A percentile compares a stretch with the other conserved stretches of the same genome.
phyloP scores from a whole-genome alignment of 2,888 invertebrate species.

The Tachina grossa region DNA sequence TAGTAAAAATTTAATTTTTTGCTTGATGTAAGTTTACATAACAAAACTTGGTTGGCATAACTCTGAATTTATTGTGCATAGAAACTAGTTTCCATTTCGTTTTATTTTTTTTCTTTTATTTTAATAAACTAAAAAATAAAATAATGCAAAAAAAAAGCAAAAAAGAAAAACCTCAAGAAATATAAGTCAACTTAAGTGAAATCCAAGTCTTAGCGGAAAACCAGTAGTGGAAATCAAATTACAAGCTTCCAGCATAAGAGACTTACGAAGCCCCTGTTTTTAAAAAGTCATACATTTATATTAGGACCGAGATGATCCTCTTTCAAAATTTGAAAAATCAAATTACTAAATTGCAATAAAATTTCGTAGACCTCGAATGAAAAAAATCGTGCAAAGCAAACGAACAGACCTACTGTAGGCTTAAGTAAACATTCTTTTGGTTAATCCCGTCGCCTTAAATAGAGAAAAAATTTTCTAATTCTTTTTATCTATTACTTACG shows the following conservation, averaged over 20 bases:
- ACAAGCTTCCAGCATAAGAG: not conserved
- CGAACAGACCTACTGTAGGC: no score
- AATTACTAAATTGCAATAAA: no score
- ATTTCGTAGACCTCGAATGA: no score
- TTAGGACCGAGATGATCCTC: not conserved
- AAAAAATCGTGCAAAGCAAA: no score
- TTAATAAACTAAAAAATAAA: slow-evolving; percentile 4
- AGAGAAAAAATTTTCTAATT: no score
- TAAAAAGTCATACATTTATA: not conserved
- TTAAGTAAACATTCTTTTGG: no score
- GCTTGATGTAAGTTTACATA: slow-evolving; percentile 55
- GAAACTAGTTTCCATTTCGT: slow-evolving; percentile 61
- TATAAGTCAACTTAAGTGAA: slow-evolving; percentile 48
- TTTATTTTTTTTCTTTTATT: slow-evolving; percentile 22
- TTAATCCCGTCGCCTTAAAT: no score
- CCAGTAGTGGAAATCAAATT: not conserved
- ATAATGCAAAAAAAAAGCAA: not conserved
- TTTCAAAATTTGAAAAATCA: no score
- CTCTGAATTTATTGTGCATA: slow-evolving; percentile 65
- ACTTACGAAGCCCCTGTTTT: not conserved
- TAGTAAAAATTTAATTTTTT: slow-evolving; percentile 4
- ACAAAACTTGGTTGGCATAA: slow-evolving; percentile 50
- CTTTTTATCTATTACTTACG: no score
- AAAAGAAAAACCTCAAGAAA: slow-evolving; percentile 47
- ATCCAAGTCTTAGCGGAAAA: slow-evolving; percentile 20